These are phyloP conservation scores for Crocidura indochinensis DNA, from an alignment of 2,797 vertebrate species.

Conservation along the genomic window DNA sequence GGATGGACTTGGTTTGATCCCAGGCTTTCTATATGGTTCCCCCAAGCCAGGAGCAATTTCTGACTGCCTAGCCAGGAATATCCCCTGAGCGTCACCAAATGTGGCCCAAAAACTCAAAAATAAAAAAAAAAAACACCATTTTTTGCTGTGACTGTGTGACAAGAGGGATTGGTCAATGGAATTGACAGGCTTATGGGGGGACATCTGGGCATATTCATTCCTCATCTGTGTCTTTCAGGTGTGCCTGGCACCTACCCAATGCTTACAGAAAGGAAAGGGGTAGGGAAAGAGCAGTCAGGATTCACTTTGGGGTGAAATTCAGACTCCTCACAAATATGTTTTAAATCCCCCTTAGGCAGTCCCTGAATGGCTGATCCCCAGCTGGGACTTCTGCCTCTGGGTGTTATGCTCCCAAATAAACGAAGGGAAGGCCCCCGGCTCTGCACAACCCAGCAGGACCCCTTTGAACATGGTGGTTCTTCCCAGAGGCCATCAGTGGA, in stretches of 20 bases:
- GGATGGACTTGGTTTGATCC: too few species aligned
- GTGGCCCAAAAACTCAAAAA: too few species aligned
- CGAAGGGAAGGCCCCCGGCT: slow-evolving; percentile 78
- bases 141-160: not conserved
- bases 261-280: slow-evolving; percentile 15
- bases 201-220: not conserved
- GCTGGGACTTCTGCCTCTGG: slow-evolving; percentile 79
- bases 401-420: slow-evolving; percentile 76
- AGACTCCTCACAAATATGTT: slow-evolving; percentile 64
- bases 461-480: slow-evolving; percentile 66
- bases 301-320: slow-evolving; percentile 58
- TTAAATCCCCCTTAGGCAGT: slow-evolving; percentile 80
- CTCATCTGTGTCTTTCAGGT: not conserved
- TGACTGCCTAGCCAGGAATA: too few species aligned
- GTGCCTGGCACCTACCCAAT: not conserved
- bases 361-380: slow-evolving; percentile 87
- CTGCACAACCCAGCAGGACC: slow-evolving; percentile 72
- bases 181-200: not conserved
- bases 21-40: too few species aligned
- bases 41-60: too few species aligned
- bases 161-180: not conserved
- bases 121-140: too few species aligned
- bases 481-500: slow-evolving; percentile 73
- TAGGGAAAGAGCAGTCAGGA: slow-evolving; percentile 45
- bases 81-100: too few species aligned